Evolutionary conservation across 2,888 invertebrate species (phyloP), one percentile per base, ranked within the genome.

Genomic region (Stenodema calcarata): DNA sequence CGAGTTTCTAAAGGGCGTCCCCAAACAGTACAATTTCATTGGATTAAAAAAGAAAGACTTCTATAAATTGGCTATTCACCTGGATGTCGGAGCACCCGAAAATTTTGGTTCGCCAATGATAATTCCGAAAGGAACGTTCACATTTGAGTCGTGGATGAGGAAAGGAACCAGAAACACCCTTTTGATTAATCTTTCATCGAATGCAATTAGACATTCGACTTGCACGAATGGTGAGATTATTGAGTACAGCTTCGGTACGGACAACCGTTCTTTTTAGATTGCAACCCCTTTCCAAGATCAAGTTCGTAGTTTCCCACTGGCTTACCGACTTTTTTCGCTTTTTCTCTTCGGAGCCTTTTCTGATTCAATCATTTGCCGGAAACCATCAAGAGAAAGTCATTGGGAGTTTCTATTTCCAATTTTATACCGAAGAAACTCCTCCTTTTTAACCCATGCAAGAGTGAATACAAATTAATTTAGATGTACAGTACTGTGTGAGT

Each of bases 181-280:
- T 16, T 54, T 18, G 50, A 80, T 80, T 50, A 80, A 50, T 80
- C 35, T 27, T 44, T 42, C 44, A 80, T 80, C 30, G 50, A 30
- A 28, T 18, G 80, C 54, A 80, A 80, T 80, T 80, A 50, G 50
- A 54, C 30, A 80, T 80, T 80, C 23, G 80, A 47, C 50, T 28
- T 80, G 80, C 80, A 80, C 80, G 80, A 80, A 80, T 80, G 80
- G 18, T 18, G 50, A 27, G 41, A 73, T 73, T 41, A 73, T 73
- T 73, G 73, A 35, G 41, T 41, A 16, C 35, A 9, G 41, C 73
- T 73, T 73, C 62, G 62, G 62, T 73, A 9, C 73, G 35, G 41
- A 41, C 73, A 41, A 35, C 73, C 41, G 30, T 73, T 73, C 1
- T 73, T 41, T 35, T 41, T 73, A n/a, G 18, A 35, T 73, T 35